A percentile compares a stretch with the other conserved stretches of the same genome.
Evolutionary conservation across 2,113 vertebrate species (phyloP).

Genomic region (Rhombomys opimus): DNA sequence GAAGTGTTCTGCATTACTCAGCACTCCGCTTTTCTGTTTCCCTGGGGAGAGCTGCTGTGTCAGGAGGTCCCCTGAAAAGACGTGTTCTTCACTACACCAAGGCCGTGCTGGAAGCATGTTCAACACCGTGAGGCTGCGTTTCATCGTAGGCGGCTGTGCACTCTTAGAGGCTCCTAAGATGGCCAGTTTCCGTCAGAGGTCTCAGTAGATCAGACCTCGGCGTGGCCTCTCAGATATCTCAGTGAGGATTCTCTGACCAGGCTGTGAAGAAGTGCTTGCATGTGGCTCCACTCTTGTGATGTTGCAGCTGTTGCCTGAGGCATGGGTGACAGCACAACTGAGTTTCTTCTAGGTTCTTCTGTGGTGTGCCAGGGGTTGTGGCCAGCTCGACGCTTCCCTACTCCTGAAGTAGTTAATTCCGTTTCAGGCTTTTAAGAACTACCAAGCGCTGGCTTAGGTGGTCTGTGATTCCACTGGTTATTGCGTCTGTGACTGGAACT

Average conservation of each 20-base stretch:
- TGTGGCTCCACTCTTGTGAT: neutral
- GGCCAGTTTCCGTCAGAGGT: neutral
- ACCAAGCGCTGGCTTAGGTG: neutral
- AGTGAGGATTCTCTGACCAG: neutral
- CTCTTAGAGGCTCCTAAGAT: neutral
- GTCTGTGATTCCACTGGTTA: conserved; percentile 18
- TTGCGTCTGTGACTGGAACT: neutral
- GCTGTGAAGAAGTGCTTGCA: neutral
- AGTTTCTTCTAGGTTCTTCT: neutral
- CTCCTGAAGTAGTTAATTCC: neutral
- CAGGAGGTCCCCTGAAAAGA: neutral
- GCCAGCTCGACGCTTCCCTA: neutral
- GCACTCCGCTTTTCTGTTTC: neutral
- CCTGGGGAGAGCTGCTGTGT: neutral
- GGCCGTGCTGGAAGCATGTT: neutral
- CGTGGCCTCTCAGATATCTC: neutral
- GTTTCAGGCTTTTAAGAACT: neutral
- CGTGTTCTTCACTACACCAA: neutral
- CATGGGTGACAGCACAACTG: neutral
- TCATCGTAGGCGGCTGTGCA: neutral
- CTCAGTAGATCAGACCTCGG: neutral
- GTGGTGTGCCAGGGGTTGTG: no score
- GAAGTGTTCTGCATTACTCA: neutral
- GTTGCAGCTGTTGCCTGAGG: neutral
- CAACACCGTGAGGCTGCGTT: neutral